Percentiles rank a stretch among this genome's conserved stretches.
phyloP scores from a whole-genome alignment of 2,113 vertebrate genomes.

The Rafetus swinhoei region DNA sequence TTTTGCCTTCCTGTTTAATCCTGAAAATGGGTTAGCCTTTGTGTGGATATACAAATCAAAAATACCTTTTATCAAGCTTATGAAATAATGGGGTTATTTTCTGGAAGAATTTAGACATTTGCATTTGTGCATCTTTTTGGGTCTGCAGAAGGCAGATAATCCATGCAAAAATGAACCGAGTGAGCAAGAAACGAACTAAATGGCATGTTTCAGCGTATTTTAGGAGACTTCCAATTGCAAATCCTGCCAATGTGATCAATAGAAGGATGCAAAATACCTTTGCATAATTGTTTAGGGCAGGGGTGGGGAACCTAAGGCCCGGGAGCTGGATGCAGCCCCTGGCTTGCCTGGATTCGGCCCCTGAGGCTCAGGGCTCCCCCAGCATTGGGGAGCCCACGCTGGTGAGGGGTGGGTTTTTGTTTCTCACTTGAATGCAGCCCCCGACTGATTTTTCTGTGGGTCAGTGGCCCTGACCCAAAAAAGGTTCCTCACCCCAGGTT shows the following conservation, averaged over 20 bases:
- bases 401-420: no score
- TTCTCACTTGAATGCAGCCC: no score
- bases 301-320: no score
- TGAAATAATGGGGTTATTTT: neutral
- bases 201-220: fast-evolving
- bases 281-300: neutral
- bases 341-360: no score
- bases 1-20: slow-evolving; percentile 63
- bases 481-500: no score
- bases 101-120: neutral
- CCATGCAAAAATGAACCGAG: neutral
- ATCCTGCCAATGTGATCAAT: neutral
- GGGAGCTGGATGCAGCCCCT: no score
- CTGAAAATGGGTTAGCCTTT: neutral
- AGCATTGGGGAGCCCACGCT: no score
- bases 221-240: neutral
- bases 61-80: neutral
- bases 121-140: neutral
- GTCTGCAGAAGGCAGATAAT: neutral
- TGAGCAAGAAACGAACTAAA: neutral
- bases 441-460: no score
- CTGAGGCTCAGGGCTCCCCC: no score
- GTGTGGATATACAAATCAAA: neutral
- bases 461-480: no score
- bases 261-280: neutral